phyloP scores from a whole-genome alignment of 2,797 vertebrate species.

The Pteronotus mesoamericanus region DNA sequence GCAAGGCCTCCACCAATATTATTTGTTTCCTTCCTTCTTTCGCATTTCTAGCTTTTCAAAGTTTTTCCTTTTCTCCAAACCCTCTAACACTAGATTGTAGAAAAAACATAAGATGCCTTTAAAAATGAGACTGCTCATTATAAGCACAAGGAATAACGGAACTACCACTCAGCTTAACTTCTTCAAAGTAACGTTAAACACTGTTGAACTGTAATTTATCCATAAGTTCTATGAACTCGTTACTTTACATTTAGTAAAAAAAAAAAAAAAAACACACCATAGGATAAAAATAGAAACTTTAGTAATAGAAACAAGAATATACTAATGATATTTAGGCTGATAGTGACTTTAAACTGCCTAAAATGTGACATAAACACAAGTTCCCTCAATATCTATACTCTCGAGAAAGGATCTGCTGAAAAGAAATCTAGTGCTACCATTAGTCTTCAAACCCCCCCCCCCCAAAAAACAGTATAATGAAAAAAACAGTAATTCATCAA shows the following conservation, averaged over 20 bases:
- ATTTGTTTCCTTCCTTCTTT: not conserved
- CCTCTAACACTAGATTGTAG: not conserved
- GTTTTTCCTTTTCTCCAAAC: not conserved
- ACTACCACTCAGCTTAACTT: not conserved
- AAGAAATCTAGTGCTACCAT: not conserved
- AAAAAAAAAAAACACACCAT: not conserved
- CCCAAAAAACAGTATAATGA: not conserved
- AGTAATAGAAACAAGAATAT: not conserved
- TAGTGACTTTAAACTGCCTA: not conserved
- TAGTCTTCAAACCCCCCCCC: no score
- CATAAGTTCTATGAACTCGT: slow-evolving; percentile 7
- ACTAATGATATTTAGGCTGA: not conserved
- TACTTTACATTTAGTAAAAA: not conserved
- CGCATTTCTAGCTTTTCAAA: slow-evolving; percentile 11
- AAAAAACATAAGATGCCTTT: not conserved
- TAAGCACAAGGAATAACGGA: slow-evolving; percentile 6
- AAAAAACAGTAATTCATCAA: not conserved
- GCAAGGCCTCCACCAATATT: not conserved
- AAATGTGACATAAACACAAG: not conserved
- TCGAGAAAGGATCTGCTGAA: not conserved
- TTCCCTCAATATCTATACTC: not conserved
- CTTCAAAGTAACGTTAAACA: not conserved
- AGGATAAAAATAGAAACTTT: not conserved
- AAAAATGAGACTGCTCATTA: not conserved
- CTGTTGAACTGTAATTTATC: not conserved